Evolutionary conservation across 2,888 invertebrate species (phyloP).

Genomic region (Apamea sordens): DNA sequence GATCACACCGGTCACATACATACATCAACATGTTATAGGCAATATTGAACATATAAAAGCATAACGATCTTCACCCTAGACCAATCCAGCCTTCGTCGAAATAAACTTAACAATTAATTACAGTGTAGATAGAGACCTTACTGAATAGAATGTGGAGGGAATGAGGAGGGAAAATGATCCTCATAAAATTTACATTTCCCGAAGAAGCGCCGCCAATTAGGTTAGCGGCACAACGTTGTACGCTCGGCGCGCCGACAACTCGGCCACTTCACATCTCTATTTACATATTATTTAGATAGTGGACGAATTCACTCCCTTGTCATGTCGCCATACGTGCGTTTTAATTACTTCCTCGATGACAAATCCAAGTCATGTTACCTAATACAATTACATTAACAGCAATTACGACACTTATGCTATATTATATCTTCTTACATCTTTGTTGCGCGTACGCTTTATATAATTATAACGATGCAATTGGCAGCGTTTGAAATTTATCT

Average conservation of each 20-base stretch:
- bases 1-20: conserved; percentile 18
- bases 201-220: conserved; percentile 85
- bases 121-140: conserved; percentile 62
- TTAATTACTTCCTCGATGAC: conserved; percentile 52
- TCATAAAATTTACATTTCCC: conserved; percentile 86
- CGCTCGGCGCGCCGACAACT: conserved; percentile 62
- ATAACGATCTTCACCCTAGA: conserved; percentile 35
- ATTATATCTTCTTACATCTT: not conserved
- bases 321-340: conserved; percentile 28
- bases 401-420: conserved; percentile 42
- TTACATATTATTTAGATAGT: conserved; percentile 67
- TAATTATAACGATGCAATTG: conserved; percentile 31
- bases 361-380: conserved; percentile 43
- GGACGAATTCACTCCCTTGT: conserved; percentile 37
- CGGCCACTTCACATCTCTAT: conserved; percentile 66
- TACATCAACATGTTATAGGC: conserved; percentile 14
- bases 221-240: conserved; percentile 83
- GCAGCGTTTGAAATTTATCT: conserved; percentile 4
- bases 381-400: conserved; percentile 35
- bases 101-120: conserved; percentile 65
- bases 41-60: conserved; percentile 30
- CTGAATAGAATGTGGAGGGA: conserved; percentile 63
- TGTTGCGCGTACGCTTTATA: conserved; percentile 38
- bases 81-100: conserved; percentile 34
- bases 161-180: conserved; percentile 71